These are phyloP conservation scores for Aphaenogaster ashmeadi DNA, from an alignment of 1,140 invertebrate species.

Conservation along the genomic window DNA sequence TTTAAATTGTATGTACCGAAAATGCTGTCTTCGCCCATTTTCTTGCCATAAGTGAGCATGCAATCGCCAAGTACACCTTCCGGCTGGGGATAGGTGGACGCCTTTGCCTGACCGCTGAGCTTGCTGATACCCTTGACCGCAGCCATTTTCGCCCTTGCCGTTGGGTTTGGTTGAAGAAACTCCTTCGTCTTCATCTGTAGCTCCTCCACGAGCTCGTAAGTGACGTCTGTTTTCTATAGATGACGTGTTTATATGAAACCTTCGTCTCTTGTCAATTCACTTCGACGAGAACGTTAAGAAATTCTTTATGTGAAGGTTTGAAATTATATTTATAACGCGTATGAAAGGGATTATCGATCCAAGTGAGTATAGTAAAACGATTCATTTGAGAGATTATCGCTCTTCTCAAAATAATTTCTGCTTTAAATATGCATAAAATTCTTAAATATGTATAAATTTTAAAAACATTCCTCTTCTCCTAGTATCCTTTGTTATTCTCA, in stretches of 20 bases:
- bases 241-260: neutral
- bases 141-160: conserved; percentile 97
- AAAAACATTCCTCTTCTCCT: neutral
- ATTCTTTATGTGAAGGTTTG: neutral
- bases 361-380: neutral
- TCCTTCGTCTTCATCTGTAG: conserved; percentile 99
- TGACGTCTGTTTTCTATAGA: conserved; percentile 97
- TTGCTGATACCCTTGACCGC: conserved; percentile 97
- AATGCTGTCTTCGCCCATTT: conserved; percentile 97
- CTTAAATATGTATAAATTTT: neutral
- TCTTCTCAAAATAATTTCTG: neutral
- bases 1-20: conserved; percentile 90
- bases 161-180: conserved; percentile 99
- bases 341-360: conserved; percentile 1
- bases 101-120: conserved; percentile 95
- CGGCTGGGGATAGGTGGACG: conserved; percentile 98
- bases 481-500: neutral
- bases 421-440: neutral
- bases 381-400: neutral
- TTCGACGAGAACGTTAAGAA: neutral
- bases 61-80: conserved; percentile 99
- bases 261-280: conserved; percentile 33
- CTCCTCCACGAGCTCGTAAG: conserved; percentile 98
- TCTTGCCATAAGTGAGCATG: conserved; percentile 98
- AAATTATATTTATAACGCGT: neutral